phyloP scores from a whole-genome alignment of 2,888 invertebrate genomes.

The Latrodectus elegans region DNA sequence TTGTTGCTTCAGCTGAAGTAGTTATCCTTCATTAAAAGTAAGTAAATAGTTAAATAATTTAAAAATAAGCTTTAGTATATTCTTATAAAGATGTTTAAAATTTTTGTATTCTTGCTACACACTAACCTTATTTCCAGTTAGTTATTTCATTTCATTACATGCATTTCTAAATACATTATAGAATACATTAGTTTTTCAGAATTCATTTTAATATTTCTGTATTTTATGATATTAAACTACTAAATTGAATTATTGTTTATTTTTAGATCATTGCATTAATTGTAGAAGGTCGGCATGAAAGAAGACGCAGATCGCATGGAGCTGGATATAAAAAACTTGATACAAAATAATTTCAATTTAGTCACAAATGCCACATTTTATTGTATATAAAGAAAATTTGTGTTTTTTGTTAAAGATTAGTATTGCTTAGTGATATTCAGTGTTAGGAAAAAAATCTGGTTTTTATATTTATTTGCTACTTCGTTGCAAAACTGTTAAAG shows the following conservation, averaged over 20 bases:
- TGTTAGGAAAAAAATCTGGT: neutral
- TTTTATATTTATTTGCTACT: neutral
- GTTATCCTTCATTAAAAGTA: too few species aligned
- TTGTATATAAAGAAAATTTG: conserved; percentile 28
- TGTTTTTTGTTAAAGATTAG: neutral
- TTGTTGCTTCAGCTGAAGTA: too few species aligned
- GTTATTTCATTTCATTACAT: neutral
- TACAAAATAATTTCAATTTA: conserved; percentile 63
- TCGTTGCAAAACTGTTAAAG: neutral
- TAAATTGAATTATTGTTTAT: conserved; percentile 60
- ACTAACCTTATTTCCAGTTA: too few species aligned
- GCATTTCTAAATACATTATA: neutral
- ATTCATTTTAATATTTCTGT: too few species aligned
- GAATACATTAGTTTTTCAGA: neutral
- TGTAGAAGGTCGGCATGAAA: conserved; percentile 78
- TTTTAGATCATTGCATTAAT: conserved; percentile 81
- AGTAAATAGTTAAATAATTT: too few species aligned
- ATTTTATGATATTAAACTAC: neutral
- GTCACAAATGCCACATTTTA: neutral
- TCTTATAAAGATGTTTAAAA: too few species aligned
- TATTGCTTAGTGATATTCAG: neutral
- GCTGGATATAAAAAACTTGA: conserved; percentile 72
- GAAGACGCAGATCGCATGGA: conserved; percentile 77
- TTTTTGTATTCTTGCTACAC: too few species aligned
- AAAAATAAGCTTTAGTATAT: too few species aligned